Evolutionary conservation across 2,797 vertebrate species (phyloP).

Genomic region (Cryptoprocta ferox): DNA sequence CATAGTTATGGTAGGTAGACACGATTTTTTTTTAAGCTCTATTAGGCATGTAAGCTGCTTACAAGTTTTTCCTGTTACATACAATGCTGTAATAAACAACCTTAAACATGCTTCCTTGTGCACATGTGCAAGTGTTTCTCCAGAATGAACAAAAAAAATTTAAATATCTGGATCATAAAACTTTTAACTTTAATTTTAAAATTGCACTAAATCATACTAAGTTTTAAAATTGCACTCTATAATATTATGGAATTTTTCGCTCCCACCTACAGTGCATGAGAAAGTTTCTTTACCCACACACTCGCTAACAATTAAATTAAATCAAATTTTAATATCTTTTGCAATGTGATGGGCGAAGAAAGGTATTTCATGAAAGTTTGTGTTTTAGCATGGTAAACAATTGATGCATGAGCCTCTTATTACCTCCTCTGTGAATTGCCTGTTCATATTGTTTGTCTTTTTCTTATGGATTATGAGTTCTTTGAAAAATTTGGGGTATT

Average conservation of each 20-base stretch:
- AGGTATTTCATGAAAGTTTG: background rate
- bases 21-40: background rate
- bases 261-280: background rate
- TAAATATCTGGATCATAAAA: background rate
- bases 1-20: background rate
- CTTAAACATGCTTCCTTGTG: background rate
- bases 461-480: background rate
- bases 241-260: background rate
- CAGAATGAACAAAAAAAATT: background rate
- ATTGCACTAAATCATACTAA: background rate
- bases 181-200: background rate
- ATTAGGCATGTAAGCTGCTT: background rate
- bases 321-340: background rate
- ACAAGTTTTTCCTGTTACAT: background rate
- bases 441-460: background rate
- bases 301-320: background rate
- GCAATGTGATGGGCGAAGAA: background rate
- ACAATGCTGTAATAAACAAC: background rate
- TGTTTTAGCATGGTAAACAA: background rate
- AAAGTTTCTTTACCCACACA: background rate
- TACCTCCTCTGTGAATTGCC: background rate
- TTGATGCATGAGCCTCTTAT: background rate
- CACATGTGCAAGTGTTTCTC: background rate
- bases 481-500: background rate
- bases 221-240: background rate